Conservation (phyloP, 2,797 vertebrate genomes). For the Hoplostethus atlanticus region DNA sequence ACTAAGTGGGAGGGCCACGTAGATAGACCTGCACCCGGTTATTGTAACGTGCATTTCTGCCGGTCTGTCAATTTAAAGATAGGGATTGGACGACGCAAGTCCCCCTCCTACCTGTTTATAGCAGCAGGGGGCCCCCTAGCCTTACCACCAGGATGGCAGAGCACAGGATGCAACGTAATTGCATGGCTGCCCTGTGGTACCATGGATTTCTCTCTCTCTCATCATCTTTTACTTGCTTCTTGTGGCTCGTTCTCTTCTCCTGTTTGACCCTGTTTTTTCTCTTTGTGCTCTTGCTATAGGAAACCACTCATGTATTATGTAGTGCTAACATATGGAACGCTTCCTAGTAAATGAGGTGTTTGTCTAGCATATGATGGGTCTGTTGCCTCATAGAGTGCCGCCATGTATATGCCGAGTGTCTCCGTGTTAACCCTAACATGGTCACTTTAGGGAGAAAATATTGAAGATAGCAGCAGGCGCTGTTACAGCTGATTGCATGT, state of each 20-base stretch:
- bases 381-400: constrained; percentile 46
- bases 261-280: constrained; percentile 56
- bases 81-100: constrained; percentile 68
- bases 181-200: constrained; percentile 60
- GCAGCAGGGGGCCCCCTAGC: constrained; percentile 69
- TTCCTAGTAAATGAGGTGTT: constrained; percentile 41
- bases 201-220: constrained; percentile 43
- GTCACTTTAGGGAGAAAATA: constrained; percentile 28
- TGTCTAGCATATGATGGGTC: constrained; percentile 17
- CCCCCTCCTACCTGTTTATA: constrained; percentile 72
- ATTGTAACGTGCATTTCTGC: constrained; percentile 65
- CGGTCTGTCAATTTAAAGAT: constrained; percentile 79
- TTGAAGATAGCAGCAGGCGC: constrained; percentile 16
- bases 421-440: constrained; percentile 8
- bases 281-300: constrained; percentile 28
- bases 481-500: constrained; percentile 64
- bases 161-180: constrained; percentile 74
- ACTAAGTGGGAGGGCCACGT: constrained; percentile 62
- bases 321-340: constrained; percentile 36
- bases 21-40: constrained; percentile 58
- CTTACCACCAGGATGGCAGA: constrained; percentile 58
- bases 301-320: constrained; percentile 48
- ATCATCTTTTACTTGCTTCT: constrained; percentile 45
- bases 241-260: constrained; percentile 41
- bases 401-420: background rate